A percentile compares a stretch with the other conserved stretches of the same genome.
Evolutionary conservation across 2,888 invertebrate genomes (phyloP).

Genomic region (Boloria euphrosyne): DNA sequence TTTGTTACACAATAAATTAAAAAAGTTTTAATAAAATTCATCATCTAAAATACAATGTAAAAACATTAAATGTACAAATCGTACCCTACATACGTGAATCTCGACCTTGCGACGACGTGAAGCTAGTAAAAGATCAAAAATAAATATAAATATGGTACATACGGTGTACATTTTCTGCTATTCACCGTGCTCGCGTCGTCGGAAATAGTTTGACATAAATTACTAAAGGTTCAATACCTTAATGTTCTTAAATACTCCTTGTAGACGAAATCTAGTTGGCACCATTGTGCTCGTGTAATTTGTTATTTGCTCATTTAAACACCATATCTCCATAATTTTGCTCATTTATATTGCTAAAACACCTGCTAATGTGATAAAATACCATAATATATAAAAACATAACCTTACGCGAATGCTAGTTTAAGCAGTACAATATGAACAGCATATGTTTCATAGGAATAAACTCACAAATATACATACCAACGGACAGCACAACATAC

Average conservation of each 20-base stretch:
- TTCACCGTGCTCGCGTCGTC: background rate
- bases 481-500: constrained; percentile 6
- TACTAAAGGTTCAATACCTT: background rate
- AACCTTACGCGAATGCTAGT: constrained; percentile 2
- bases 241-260: no score
- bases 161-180: background rate
- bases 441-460: constrained; percentile 7
- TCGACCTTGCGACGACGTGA: background rate
- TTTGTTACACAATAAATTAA: background rate
- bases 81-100: background rate
- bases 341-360: background rate
- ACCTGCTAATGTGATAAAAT: constrained; percentile 1
- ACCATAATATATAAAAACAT: background rate
- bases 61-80: no score
- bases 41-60: no score
- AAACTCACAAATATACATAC: constrained; percentile 11
- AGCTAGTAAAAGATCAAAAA: background rate
- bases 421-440: constrained; percentile 6
- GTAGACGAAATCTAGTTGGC: no score
- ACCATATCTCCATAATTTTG: background rate
- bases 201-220: no score
- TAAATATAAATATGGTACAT: constrained; percentile 2
- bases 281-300: no score
- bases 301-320: no score
- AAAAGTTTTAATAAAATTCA: background rate